Conservation (phyloP, 2,888 invertebrate genomes). For the Archips crataeganus region DNA sequence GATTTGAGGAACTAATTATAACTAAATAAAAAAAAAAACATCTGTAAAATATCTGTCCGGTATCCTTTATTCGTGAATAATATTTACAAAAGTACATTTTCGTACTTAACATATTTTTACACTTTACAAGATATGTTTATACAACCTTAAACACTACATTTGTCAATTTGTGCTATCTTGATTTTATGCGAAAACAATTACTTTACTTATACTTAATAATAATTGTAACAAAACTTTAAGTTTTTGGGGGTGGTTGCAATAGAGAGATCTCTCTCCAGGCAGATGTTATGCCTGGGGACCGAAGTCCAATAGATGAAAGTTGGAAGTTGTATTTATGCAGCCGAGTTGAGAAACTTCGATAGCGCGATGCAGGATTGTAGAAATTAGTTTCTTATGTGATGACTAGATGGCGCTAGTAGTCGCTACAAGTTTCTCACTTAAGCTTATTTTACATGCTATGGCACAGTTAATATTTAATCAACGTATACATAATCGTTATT, state of each 20-base stretch:
- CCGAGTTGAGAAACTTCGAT: too few species aligned
- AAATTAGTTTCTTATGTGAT: too few species aligned
- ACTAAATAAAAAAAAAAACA: not conserved
- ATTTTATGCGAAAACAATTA: not conserved
- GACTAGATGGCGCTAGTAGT: too few species aligned
- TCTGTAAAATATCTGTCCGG: slow-evolving; percentile 14
- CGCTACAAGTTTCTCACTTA: not conserved
- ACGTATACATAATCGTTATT: not conserved
- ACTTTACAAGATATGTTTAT: slow-evolving; percentile 33
- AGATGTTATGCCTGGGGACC: too few species aligned
- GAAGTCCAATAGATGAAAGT: too few species aligned
- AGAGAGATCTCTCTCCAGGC: too few species aligned
- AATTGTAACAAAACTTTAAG: not conserved
- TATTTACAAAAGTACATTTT: slow-evolving; percentile 29
- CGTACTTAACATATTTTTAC: slow-evolving; percentile 2
- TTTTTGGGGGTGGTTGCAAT: too few species aligned
- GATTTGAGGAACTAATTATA: too few species aligned
- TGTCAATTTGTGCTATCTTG: slow-evolving; percentile 11
- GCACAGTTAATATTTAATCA: slow-evolving; percentile 5
- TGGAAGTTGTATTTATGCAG: too few species aligned
- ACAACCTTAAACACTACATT: slow-evolving; percentile 14
- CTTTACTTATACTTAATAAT: too few species aligned
- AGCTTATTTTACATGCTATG: not conserved
- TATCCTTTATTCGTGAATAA: slow-evolving; percentile 28
- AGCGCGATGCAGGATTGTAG: too few species aligned